Base-by-base conservation (phyloP, 2,797 vertebrate genomes). In the Anguilla megastoma region DNA sequence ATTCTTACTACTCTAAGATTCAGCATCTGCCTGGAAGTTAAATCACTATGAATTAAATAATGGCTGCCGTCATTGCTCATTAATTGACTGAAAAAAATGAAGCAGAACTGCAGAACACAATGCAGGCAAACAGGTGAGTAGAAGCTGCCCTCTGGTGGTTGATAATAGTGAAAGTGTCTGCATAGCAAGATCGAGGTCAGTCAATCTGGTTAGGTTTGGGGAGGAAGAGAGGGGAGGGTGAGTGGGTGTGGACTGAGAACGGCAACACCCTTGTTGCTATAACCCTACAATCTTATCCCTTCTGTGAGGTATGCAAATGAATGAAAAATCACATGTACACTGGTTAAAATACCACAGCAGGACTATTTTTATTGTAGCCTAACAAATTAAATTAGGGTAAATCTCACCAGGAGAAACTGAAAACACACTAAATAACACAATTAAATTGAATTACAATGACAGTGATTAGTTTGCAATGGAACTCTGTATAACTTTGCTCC, bases 81-180 rank as follows among this genome's bases (percentile, higher is more conserved):
- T 48, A 45, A 50, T 45, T 41, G 85, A 58, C 50, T 79, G 52
- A 79, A 71, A 56, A 56, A 86, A 50, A 54, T 54, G 83, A 82
- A 82, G 27, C 52, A 36, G 24, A 69, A 85, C 50, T 85, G 6
- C 6, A 41, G 41, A 74, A 69, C 58, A 74, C 21, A 21, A 76
- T 36, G 85, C 54, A 52, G 45, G 52, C 33, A 27, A 36, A 85
- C 50, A 74, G 84, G 69, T 79, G 66, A 84, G 63, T 50, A 14
- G 48, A 84, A 48, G 36, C 69, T 80, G 87, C 87, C 87, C 66
- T 86, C 87, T 88, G 84, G 84, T 88, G 87, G 84, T 83, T 33
- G n/a, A 33, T 45, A 52, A 3, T 36, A 8, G 69, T 71, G 66
- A 12, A 12, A 48, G 21, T 14, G 45, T n/a, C 41, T 50, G 21